Evolutionary conservation across 2,888 invertebrate genomes (phyloP).

Genomic region (Colostygia pectinataria): DNA sequence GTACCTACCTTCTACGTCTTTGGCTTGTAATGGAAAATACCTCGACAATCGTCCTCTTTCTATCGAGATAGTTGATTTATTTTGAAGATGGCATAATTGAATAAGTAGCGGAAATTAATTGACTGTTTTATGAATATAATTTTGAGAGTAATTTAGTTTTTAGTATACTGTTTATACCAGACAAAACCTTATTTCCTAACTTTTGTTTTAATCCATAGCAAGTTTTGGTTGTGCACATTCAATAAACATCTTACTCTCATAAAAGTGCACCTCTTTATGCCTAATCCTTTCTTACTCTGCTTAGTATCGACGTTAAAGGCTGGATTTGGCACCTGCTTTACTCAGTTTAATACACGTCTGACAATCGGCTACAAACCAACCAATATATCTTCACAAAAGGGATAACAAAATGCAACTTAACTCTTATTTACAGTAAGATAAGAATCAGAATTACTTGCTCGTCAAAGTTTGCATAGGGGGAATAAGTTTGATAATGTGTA

Average conservation of each 20-base stretch:
- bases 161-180: too few relatives aligned
- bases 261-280: too few relatives aligned
- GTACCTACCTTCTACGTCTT: slow-evolving; percentile 17
- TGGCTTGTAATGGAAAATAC: slow-evolving; percentile 37
- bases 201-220: too few relatives aligned
- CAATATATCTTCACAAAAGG: neutral
- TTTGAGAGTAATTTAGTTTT: too few relatives aligned
- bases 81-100: slow-evolving; percentile 18
- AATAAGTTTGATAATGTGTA: slow-evolving; percentile 35
- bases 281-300: too few relatives aligned
- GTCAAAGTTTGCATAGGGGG: neutral
- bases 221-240: too few relatives aligned
- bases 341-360: slow-evolving; percentile 15
- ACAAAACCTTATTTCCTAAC: too few relatives aligned
- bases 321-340: slow-evolving; percentile 23
- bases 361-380: slow-evolving; percentile 14
- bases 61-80: slow-evolving; percentile 31
- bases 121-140: neutral
- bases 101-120: slow-evolving; percentile 8
- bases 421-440: slow-evolving; percentile 7
- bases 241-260: too few relatives aligned
- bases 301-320: too few relatives aligned
- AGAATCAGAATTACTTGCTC: slow-evolving; percentile 1
- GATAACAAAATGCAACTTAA: neutral
- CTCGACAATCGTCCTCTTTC: slow-evolving; percentile 34